Conservation (phyloP, 2,113 vertebrate genomes). For the Microcebus griseorufus region DNA sequence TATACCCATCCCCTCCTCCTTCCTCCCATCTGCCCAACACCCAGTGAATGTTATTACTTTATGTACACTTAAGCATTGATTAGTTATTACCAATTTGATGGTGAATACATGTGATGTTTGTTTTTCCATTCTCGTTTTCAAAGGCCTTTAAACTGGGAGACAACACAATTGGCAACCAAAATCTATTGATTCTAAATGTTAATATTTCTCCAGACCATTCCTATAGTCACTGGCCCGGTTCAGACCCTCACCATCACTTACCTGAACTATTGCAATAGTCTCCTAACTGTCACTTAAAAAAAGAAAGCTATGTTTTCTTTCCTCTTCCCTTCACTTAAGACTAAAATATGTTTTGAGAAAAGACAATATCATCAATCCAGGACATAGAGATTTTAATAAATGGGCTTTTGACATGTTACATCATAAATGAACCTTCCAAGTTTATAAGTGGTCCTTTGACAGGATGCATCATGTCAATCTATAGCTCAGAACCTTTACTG, state of each 20-base stretch:
- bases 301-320: slow-evolving; percentile 69
- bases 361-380: slow-evolving; percentile 69
- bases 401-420: slow-evolving; percentile 73
- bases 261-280: background rate
- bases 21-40: too few species aligned
- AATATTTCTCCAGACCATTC: background rate
- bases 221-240: background rate
- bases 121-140: background rate
- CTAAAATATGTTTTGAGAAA: slow-evolving; percentile 74
- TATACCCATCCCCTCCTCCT: too few species aligned
- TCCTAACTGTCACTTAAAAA: slow-evolving; percentile 70
- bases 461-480: slow-evolving; percentile 69
- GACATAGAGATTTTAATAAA: slow-evolving; percentile 77
- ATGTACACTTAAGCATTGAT: too few species aligned
- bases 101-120: too few species aligned
- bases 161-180: background rate
- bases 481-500: slow-evolving; percentile 70
- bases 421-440: slow-evolving; percentile 69
- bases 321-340: slow-evolving; percentile 69
- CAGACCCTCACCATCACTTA: background rate
- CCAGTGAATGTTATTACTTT: too few species aligned
- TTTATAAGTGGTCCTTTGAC: slow-evolving; percentile 78
- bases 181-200: background rate
- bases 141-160: background rate
- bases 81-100: too few species aligned